Base-by-base conservation (phyloP, 2,888 invertebrate species). In the Synergus japonicus region DNA sequence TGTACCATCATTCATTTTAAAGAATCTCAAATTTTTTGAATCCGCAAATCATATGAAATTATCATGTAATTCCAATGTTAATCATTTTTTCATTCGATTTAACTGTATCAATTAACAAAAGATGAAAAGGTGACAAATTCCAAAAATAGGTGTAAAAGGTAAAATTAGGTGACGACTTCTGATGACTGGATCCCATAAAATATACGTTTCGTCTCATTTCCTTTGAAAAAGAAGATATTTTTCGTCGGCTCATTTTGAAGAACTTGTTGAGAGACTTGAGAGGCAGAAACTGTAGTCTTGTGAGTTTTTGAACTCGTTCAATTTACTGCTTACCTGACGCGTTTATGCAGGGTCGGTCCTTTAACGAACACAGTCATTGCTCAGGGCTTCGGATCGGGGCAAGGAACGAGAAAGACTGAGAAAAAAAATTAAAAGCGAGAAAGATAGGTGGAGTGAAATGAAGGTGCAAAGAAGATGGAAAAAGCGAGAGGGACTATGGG, bases 351-450 rank as follows among this genome's bases (percentile, higher is more conserved):
- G 76, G 80, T 77, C 81, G 10, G 10, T 9, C 80, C 81, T 82
- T 83, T 84, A 83, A 83, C 83, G 79, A 83, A 82, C 77, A 79
- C 82, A 60, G 80, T 80, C 81, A 82, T 81, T 82, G 81, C 83
- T 81, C 83, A 84, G 82, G 76, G 77, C 58, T 10, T 3, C n/a
- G 10, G 18, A 60, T 18, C n/a, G 4, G 58, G 9, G 18, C 9
- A 10, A 10, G 18, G 3, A 10, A 18, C 9, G 10, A 58, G 5
- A 44, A 22, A 44, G 43, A 44, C 22, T 4, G 12, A 22, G 12
- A 10, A 60, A 60, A 60, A 22, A 60, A 60, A 60, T 22, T 60
- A 60, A 22, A 54, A 76, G 64, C 12, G 15, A 60, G 41, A n/a
- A 29, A 76, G 60, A 18, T n/a, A 60, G 76, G 3, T 54, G 41